These are phyloP conservation scores for Parazoanthus swiftii DNA, from an alignment of 92 coral and sea anemone species.

Conservation along the genomic window DNA sequence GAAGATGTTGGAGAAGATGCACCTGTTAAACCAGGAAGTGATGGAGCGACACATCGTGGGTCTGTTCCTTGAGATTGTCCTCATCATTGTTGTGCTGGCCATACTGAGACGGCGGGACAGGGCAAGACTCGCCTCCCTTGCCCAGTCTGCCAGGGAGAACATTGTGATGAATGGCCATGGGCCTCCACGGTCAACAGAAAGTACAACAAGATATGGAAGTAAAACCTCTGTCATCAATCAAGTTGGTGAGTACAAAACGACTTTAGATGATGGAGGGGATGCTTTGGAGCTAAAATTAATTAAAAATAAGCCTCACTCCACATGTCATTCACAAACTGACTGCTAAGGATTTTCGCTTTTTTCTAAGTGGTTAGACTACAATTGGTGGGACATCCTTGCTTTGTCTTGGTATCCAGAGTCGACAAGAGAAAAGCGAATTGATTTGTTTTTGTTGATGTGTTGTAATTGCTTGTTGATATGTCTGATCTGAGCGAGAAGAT, in stretches of 20 bases:
- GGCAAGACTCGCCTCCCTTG: conserved; percentile 35
- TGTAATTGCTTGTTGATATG: no score
- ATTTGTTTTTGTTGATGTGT: no score
- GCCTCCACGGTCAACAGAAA: conserved; percentile 46
- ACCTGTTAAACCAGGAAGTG: conserved; percentile 55
- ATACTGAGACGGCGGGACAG: conserved; percentile 70
- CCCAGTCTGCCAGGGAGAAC: conserved; percentile 22
- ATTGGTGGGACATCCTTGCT: no score
- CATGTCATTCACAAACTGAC: no score
- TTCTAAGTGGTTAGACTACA: no score
- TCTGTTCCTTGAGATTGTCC: conserved; percentile 72
- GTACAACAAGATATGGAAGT: conserved; percentile 52
- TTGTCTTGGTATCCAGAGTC: no score
- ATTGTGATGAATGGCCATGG: conserved; percentile 19
- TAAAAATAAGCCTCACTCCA: no score
- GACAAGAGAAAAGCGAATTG: no score
- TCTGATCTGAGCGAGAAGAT: no score
- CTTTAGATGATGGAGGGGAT: no score
- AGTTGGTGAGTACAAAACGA: not conserved
- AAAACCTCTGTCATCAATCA: not conserved
- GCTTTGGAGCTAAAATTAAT: no score
- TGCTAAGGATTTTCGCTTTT: no score
- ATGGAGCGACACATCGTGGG: conserved; percentile 95
- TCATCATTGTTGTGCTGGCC: conserved; percentile 66
- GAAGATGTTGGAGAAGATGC: conserved; percentile 26